A percentile compares a stretch with the other conserved stretches of the same genome.
Conservation (phyloP, 2,113 vertebrate species). For the Nothobranchius kuhntae region DNA sequence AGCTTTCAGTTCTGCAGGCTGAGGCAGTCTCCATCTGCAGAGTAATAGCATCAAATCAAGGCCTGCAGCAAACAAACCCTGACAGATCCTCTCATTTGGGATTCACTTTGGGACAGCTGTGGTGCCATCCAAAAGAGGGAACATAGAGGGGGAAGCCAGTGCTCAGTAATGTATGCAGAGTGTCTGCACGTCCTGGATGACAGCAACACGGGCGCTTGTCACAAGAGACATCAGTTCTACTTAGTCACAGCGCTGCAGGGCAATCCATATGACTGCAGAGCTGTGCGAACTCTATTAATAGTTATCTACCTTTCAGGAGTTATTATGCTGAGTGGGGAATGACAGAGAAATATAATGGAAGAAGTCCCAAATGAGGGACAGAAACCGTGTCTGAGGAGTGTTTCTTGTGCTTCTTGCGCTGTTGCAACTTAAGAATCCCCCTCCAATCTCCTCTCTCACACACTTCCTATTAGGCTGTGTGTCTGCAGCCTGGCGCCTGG, state of each 20-base stretch:
- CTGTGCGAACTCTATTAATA: slow-evolving; percentile 79
- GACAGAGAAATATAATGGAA: slow-evolving; percentile 69
- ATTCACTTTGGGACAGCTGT: slow-evolving; percentile 78
- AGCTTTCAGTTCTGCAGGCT: slow-evolving; percentile 48
- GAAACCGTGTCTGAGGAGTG: slow-evolving; percentile 49
- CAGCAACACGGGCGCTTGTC: slow-evolving; percentile 74
- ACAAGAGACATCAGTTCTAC: slow-evolving; percentile 78
- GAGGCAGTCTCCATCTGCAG: slow-evolving; percentile 58
- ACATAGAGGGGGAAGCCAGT: slow-evolving; percentile 49
- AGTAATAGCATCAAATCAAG: slow-evolving; percentile 72
- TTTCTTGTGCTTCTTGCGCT: slow-evolving; percentile 52
- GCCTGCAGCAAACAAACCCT: slow-evolving; percentile 72
- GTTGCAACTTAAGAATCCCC: slow-evolving; percentile 36
- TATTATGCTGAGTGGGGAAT: slow-evolving; percentile 75
- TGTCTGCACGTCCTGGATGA: slow-evolving; percentile 73
- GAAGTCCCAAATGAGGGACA: slow-evolving; percentile 62
- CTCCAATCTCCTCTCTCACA: slow-evolving; percentile 40
- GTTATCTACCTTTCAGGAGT: slow-evolving; percentile 80
- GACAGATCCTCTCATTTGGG: slow-evolving; percentile 75
- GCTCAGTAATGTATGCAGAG: slow-evolving; percentile 75
- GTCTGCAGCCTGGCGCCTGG: slow-evolving; percentile 48
- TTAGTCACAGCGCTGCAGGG: slow-evolving; percentile 75
- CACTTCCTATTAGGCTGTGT: slow-evolving; percentile 42
- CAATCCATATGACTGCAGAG: slow-evolving; percentile 76
- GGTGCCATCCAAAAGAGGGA: slow-evolving; percentile 65